Evolutionary conservation across 2,888 invertebrate species (phyloP).

Genomic region (Diadegma fenestrale): DNA sequence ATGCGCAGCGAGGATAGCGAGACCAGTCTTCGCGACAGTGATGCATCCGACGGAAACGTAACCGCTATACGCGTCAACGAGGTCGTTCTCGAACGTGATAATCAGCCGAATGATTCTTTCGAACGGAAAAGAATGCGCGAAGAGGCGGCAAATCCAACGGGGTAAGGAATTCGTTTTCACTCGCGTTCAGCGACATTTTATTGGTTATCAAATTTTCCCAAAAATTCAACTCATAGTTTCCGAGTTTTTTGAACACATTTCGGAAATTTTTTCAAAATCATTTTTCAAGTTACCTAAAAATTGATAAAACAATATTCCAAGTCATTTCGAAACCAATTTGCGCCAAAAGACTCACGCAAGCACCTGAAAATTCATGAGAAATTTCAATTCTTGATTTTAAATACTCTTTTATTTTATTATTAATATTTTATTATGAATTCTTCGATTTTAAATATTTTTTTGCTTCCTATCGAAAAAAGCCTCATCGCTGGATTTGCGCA

Average conservation of each 20-base stretch:
- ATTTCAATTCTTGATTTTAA: no score
- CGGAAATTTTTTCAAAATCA: neutral
- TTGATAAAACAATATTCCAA: neutral
- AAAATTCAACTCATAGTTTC: no score
- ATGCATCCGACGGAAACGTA: slow-evolving; percentile 49
- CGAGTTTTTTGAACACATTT: neutral
- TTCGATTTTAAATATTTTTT: no score
- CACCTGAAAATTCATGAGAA: no score
- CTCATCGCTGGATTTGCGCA: no score
- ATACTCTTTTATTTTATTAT: no score
- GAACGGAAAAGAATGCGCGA: slow-evolving; percentile 49
- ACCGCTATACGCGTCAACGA: slow-evolving; percentile 60
- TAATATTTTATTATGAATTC: no score
- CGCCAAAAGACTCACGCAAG: no score
- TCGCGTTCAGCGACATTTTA: neutral
- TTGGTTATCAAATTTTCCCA: neutral
- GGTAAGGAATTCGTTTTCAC: slow-evolving; percentile 35
- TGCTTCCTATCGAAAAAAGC: no score
- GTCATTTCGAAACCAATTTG: no score
- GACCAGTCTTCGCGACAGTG: slow-evolving; percentile 64
- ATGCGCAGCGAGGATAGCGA: slow-evolving; percentile 69
- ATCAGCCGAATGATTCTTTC: slow-evolving; percentile 31
- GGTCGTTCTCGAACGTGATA: slow-evolving; percentile 28
- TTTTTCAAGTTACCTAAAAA: neutral
- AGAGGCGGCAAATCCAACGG: slow-evolving; percentile 14